Evolutionary conservation across 2,797 vertebrate species (phyloP).

Genomic region (Miichthys miiuy): DNA sequence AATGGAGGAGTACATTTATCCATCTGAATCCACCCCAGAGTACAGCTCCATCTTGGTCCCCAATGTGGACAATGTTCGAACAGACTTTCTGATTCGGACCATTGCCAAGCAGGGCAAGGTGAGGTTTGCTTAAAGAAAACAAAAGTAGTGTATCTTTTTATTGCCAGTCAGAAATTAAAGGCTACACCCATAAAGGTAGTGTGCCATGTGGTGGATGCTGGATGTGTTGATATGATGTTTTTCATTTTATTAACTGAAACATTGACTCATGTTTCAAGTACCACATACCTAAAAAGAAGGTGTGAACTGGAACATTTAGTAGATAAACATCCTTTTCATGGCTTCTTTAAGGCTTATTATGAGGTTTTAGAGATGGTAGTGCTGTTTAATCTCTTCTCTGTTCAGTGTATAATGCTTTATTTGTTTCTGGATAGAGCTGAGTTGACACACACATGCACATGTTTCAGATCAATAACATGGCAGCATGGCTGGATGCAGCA

Average conservation of each 20-base stretch:
- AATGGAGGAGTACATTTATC: slow-evolving; percentile 91
- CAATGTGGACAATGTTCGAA: slow-evolving; percentile 95
- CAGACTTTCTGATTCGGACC: slow-evolving; percentile 93
- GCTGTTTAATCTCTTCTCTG: not conserved
- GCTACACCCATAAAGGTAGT: not conserved
- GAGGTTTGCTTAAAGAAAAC: slow-evolving; percentile 32
- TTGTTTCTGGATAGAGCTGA: slow-evolving; percentile 19
- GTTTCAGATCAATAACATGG: slow-evolving; percentile 38
- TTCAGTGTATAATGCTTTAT: slow-evolving; percentile 20
- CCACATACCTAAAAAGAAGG: not conserved
- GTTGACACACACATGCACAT: slow-evolving; percentile 5
- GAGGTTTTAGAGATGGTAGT: slow-evolving; percentile 7
- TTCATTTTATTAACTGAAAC: not conserved
- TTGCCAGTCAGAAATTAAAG: not conserved
- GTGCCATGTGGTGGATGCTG: not conserved
- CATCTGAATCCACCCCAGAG: slow-evolving; percentile 85
- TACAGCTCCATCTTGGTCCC: slow-evolving; percentile 95
- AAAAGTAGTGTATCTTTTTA: not conserved
- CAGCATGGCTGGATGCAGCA: slow-evolving; percentile 10
- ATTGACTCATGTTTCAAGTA: not conserved
- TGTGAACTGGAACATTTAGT: slow-evolving; percentile 3
- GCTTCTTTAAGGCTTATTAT: not conserved
- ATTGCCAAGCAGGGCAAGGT: slow-evolving; percentile 97
- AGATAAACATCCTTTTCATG: not conserved
- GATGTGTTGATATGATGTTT: not conserved